A percentile compares a stretch with the other conserved stretches of the same genome.
These are phyloP conservation scores for Subacronicta megacephala DNA, from an alignment of 2,888 invertebrate species.

Conservation along the genomic window DNA sequence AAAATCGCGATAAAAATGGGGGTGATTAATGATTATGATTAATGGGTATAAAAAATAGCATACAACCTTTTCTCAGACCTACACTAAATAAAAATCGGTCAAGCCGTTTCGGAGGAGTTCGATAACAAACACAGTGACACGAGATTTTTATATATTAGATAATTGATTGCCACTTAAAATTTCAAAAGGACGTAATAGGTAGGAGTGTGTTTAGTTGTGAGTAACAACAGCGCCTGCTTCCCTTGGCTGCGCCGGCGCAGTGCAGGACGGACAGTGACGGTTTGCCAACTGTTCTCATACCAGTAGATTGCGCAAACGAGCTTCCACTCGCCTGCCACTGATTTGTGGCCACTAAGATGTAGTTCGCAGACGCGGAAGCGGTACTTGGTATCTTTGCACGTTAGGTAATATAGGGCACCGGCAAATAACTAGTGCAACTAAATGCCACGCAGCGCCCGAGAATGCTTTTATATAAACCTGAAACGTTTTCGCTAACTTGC, in stretches of 20 bases:
- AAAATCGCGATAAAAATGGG: no score
- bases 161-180: not conserved
- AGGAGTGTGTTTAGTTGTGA: not conserved
- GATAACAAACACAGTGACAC: not conserved
- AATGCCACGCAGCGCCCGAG: constrained; percentile 56
- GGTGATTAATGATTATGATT: no score
- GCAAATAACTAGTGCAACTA: constrained; percentile 57
- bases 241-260: constrained; percentile 1
- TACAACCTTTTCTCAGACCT: no score
- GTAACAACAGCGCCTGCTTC: constrained; percentile 1
- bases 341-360: constrained; percentile 65
- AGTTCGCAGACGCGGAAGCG: constrained; percentile 64
- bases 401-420: constrained; percentile 65
- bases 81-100: no score
- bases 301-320: constrained; percentile 57
- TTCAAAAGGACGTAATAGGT: constrained; percentile 2
- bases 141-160: no score
- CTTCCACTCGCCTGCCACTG: constrained; percentile 58
- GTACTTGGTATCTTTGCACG: constrained; percentile 43
- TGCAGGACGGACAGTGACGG: constrained; percentile 43
- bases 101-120: no score
- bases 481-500: constrained; percentile 39
- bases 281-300: constrained; percentile 46
- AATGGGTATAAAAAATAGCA: no score
- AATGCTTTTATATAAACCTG: constrained; percentile 54